phyloP scores from a whole-genome alignment of 2,113 vertebrate genomes.

The Myocastor coypus region DNA sequence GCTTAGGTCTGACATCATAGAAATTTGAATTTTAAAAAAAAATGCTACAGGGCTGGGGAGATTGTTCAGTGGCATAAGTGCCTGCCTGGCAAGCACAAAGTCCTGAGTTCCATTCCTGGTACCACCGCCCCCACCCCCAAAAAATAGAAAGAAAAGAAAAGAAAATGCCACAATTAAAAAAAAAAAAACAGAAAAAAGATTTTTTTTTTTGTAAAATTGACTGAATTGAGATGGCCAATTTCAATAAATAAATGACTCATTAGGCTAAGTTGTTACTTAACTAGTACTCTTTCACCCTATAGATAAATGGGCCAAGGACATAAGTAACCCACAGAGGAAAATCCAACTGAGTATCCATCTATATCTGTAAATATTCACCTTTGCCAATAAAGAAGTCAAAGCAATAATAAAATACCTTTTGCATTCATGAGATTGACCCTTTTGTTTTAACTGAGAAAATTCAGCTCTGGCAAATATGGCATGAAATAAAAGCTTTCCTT shows the following conservation, averaged over 20 bases:
- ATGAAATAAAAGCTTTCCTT: not conserved
- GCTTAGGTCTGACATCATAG: not conserved
- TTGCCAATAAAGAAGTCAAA: conserved; percentile 22
- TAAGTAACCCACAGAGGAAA: conserved; percentile 12
- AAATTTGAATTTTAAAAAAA: conserved; percentile 42
- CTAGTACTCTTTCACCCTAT: not conserved
- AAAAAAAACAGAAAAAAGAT: not conserved
- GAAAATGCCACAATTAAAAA: too few species aligned
- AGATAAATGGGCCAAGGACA: conserved; percentile 5
- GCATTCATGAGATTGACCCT: not conserved
- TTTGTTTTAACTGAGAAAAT: not conserved
- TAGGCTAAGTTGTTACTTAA: not conserved
- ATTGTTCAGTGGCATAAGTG: too few species aligned
- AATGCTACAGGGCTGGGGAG: not conserved
- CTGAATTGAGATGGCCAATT: not conserved
- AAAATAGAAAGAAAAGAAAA: too few species aligned
- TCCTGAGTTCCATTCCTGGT: too few species aligned
- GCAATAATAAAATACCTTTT: not conserved
- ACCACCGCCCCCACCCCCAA: too few species aligned
- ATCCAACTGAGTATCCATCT: not conserved
- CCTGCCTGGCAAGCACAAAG: too few species aligned
- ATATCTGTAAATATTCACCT: not conserved
- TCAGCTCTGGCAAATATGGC: not conserved
- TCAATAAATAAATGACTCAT: conserved; percentile 22
- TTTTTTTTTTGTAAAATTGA: not conserved